Base-by-base conservation (phyloP, 2,888 invertebrate genomes). In the Sphaerophoria taeniata region DNA sequence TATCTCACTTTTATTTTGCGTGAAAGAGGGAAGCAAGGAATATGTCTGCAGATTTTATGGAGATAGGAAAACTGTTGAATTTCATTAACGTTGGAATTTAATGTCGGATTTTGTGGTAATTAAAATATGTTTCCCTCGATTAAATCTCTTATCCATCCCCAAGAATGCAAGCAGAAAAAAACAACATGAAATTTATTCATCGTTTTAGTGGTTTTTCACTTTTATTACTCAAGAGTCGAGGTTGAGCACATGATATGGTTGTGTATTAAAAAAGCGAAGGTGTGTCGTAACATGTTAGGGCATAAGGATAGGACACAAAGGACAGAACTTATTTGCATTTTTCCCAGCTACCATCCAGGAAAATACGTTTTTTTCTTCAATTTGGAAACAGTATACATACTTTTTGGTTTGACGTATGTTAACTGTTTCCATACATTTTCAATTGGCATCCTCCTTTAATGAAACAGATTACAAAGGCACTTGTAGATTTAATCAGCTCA, bases 81-180 rank as follows among this genome's bases (percentile, higher is more conserved):
- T 86, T 86, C 78, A 86, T 86, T 86, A 86, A 86, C 71, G 74
- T 70, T 78, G 86, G 86, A 86, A 86, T 86, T 86, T 86, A 71
- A 74, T 86, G 82, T 51, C 74, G 86, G 82, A 86, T 86, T 82
- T 78, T 78, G 86, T 86, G 86, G 86, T 82, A 82, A 82, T 86
- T 86, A 86, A 82, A 86, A 86, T 86, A 86, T 82, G 86, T 71
- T 86, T 65, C 60, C 60, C 82, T n/a, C 74, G 78, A 86, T 82
- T 82, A 82, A 86, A 86, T 86, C 86, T 78, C 55, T 43, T 49
- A 24, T 24, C 24, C 24, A 24, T 24, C 1, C 45, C n/a, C 34
- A 61, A 49, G 65, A 69, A 51, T 24, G 24, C 24, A 24, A 24
- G 24, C 24, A 49, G 33, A 77, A 43, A 43, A 43, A 43, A 43